phyloP scores from a whole-genome alignment of 1,140 invertebrate genomes.

The Drosophila subpulchrella region DNA sequence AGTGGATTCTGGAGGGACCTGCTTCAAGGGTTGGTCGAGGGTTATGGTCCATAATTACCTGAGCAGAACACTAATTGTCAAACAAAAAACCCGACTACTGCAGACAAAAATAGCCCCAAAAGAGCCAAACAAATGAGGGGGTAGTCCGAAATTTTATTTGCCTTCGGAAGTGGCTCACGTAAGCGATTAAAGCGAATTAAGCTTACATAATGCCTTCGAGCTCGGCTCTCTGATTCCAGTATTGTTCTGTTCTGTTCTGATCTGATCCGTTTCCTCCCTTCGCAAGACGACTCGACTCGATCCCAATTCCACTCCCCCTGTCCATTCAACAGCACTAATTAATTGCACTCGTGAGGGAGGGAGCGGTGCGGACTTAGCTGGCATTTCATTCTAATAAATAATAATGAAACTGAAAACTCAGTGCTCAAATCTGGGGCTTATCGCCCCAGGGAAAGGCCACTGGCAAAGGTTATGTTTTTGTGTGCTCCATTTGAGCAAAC shows the following conservation, averaged over 20 bases:
- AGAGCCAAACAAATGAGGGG: slow-evolving; percentile 2
- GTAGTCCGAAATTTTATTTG: slow-evolving; percentile 26
- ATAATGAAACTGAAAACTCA: slow-evolving; percentile 46
- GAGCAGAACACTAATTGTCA: slow-evolving; percentile 14
- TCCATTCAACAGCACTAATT: slow-evolving; percentile 43
- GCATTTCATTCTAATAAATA: slow-evolving; percentile 33
- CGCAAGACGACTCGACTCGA: slow-evolving; percentile 45
- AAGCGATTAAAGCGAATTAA: slow-evolving; percentile 29
- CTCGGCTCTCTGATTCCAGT: slow-evolving; percentile 1
- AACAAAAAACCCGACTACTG: slow-evolving; percentile 6
- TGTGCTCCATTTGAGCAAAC: slow-evolving; percentile 26
- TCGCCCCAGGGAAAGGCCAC: slow-evolving; percentile 63
- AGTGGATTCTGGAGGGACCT: slow-evolving; percentile 14
- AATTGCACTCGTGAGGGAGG: slow-evolving; percentile 49
- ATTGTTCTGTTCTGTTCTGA: slow-evolving; percentile 24
- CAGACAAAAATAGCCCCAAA: slow-evolving; percentile 4
- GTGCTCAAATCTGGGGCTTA: slow-evolving; percentile 46
- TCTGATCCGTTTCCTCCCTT: background rate
- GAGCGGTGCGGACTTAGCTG: slow-evolving; percentile 23
- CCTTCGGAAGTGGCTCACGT: slow-evolving; percentile 29
- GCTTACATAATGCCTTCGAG: slow-evolving; percentile 29
- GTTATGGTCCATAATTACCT: slow-evolving; percentile 18
- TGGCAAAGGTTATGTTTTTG: slow-evolving; percentile 62
- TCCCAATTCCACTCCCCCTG: slow-evolving; percentile 34
- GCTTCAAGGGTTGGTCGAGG: slow-evolving; percentile 17